phyloP scores from a whole-genome alignment of 23 tunicate genomes.

The Trididemnum clinides region DNA sequence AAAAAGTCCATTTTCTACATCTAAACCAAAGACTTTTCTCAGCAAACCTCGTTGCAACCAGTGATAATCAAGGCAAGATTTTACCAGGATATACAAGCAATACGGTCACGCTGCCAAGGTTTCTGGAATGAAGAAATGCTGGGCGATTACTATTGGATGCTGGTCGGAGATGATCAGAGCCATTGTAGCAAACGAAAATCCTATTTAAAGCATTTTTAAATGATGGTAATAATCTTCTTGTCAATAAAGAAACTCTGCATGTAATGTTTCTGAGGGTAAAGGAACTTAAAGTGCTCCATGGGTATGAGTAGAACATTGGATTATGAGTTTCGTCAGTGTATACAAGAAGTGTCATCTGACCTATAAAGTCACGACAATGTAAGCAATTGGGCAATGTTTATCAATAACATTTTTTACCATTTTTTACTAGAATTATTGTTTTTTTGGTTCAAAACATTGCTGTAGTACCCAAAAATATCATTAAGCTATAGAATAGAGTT shows the following conservation, averaged over 20 bases:
- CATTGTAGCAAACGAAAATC: slow-evolving; percentile 4
- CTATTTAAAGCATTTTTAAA: slow-evolving; percentile 2
- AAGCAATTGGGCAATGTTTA: slow-evolving; percentile 5
- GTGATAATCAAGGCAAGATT: slow-evolving; percentile 16
- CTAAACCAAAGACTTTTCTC: neutral
- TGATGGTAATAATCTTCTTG: neutral
- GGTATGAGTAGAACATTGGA: neutral
- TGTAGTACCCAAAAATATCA: neutral
- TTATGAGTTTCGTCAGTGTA: neutral
- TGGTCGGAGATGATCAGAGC: neutral
- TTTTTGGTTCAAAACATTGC: too few relatives aligned
- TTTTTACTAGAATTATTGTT: neutral
- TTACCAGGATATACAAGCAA: slow-evolving; percentile 10
- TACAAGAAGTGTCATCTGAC: neutral
- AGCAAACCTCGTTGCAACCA: neutral
- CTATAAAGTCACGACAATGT: neutral
- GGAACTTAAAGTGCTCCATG: neutral
- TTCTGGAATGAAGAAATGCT: slow-evolving; percentile 24
- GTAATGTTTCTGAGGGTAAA: neutral
- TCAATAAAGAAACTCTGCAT: neutral
- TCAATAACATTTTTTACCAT: neutral
- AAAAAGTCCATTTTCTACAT: neutral
- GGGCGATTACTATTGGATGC: slow-evolving; percentile 28
- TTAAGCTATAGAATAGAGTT: neutral
- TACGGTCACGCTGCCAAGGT: too few relatives aligned